Evolutionary conservation across 1,140 invertebrate genomes (phyloP).

Genomic region (Drosophila sulfurigaster): DNA sequence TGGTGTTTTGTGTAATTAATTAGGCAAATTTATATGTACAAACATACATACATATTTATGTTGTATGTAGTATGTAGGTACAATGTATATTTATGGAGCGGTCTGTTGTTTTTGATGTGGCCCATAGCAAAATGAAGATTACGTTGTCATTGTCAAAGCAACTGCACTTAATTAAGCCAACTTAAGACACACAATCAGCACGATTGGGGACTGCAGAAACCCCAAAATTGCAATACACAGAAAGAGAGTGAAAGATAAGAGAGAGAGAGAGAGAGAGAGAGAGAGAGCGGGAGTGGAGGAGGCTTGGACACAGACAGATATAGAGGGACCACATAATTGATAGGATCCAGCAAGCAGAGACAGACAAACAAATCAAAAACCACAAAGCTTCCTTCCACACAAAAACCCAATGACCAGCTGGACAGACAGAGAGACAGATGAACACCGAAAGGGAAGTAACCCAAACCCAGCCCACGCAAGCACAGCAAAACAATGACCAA

Average conservation of each 20-base stretch:
- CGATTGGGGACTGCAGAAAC: conserved; percentile 41
- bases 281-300: not conserved
- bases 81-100: conserved; percentile 29
- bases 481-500: conserved; percentile 40
- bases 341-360: conserved; percentile 51
- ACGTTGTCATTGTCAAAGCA: conserved; percentile 73
- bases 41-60: conserved; percentile 27
- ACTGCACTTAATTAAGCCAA: conserved; percentile 82
- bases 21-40: conserved; percentile 74
- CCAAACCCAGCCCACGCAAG: conserved; percentile 37
- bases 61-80: not conserved
- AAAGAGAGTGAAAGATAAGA: not conserved
- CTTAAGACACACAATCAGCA: conserved; percentile 52
- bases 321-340: conserved; percentile 54
- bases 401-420: conserved; percentile 30
- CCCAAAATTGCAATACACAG: conserved; percentile 38
- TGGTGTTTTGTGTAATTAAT: conserved; percentile 76
- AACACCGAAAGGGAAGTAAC: conserved; percentile 3
- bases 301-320: not conserved
- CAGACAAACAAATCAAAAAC: conserved; percentile 78
- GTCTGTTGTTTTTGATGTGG: conserved; percentile 54
- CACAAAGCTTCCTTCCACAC: conserved; percentile 72
- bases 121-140: conserved; percentile 65
- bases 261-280: not conserved
- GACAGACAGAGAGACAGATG: conserved; percentile 13